Conservation (phyloP, 1,140 invertebrate species). For the Atta cephalotes region DNA sequence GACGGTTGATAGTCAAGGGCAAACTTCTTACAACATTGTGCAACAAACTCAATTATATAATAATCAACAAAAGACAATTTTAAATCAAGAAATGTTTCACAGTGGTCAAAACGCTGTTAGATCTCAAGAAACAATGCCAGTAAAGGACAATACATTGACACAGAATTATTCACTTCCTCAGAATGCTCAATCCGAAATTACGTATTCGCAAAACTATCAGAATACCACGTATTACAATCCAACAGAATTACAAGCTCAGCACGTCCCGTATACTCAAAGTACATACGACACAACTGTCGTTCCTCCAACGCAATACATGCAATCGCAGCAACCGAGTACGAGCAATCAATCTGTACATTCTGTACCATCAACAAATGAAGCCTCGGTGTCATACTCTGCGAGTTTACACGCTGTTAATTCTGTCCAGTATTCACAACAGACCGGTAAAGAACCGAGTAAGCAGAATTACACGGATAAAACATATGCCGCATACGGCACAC, state of each 20-base stretch:
- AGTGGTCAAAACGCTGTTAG: background rate
- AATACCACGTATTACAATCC: constrained; percentile 63
- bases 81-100: constrained; percentile 49
- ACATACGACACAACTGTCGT: constrained; percentile 26
- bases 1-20: constrained; percentile 23
- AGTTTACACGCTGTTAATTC: constrained; percentile 46
- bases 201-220: constrained; percentile 53
- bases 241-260: constrained; percentile 53
- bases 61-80: constrained; percentile 40
- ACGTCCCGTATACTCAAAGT: constrained; percentile 9
- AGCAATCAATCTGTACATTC: constrained; percentile 59
- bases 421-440: constrained; percentile 60
- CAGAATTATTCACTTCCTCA: constrained; percentile 65
- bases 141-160: constrained; percentile 30
- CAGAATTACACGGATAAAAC: constrained; percentile 66
- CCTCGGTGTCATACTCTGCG: constrained; percentile 39
- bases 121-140: constrained; percentile 52
- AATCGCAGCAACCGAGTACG: constrained; percentile 53
- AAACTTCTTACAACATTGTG: constrained; percentile 16
- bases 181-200: constrained; percentile 51
- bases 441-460: constrained; percentile 53
- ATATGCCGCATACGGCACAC: constrained; percentile 55
- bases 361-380: constrained; percentile 50
- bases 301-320: constrained; percentile 57
- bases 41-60: constrained; percentile 68